Evolutionary conservation across 2,888 invertebrate genomes (phyloP).

Genomic region (Acleris holmiana): DNA sequence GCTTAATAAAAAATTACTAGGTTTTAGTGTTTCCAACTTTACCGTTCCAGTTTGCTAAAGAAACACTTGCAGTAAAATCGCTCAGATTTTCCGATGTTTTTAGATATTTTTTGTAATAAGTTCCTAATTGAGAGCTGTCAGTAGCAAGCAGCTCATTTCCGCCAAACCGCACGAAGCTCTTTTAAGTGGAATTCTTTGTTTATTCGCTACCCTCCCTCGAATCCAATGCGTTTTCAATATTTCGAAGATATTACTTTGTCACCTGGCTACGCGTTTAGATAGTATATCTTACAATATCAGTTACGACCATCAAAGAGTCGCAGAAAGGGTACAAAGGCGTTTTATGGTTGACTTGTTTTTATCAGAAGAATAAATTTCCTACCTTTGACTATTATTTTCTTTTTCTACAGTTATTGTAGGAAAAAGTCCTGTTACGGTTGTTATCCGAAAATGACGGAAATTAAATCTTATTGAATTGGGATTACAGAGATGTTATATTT

Average conservation of each 20-base stretch:
- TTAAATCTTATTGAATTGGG: slow-evolving; percentile 13
- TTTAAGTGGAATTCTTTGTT: slow-evolving; percentile 27
- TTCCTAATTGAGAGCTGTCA: slow-evolving; percentile 46
- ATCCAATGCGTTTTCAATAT: slow-evolving; percentile 26
- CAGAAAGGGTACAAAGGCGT: slow-evolving; percentile 37
- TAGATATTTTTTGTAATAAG: slow-evolving; percentile 39
- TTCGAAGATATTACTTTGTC: slow-evolving; percentile 28
- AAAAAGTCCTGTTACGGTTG: slow-evolving; percentile 13
- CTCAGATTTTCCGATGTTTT: not conserved
- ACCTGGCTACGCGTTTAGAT: slow-evolving; percentile 23
- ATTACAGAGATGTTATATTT: not conserved
- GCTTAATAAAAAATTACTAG: not conserved
- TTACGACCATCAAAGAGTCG: slow-evolving; percentile 36
- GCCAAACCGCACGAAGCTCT: slow-evolving; percentile 22
- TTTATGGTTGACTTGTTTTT: slow-evolving; percentile 37
- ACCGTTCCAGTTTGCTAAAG: not conserved
- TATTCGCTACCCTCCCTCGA: slow-evolving; percentile 5
- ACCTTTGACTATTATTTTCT: slow-evolving; percentile 23
- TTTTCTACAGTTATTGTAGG: slow-evolving; percentile 12
- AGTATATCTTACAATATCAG: slow-evolving; percentile 33
- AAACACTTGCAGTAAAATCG: not conserved
- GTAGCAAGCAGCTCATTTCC: slow-evolving; percentile 39
- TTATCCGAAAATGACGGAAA: slow-evolving; percentile 12
- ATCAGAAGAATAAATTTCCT: slow-evolving; percentile 35
- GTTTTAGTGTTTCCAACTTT: not conserved